Percentiles rank a stretch among this genome's conserved stretches.
Conservation (phyloP, 2,113 vertebrate species). For the Indri indri region DNA sequence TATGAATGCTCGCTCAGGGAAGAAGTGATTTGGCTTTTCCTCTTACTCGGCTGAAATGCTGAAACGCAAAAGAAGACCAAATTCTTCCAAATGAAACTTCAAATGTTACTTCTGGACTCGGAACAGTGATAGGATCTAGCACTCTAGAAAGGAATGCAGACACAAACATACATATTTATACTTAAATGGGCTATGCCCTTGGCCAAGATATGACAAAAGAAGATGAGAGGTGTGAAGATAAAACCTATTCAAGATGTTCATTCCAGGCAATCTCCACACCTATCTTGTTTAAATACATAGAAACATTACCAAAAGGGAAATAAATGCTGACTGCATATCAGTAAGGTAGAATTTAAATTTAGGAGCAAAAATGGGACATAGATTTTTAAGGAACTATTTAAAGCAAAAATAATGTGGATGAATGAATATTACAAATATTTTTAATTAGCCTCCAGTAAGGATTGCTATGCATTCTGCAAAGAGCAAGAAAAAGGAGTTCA, state of each 20-base stretch:
- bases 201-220: not conserved
- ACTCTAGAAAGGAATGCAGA: not conserved
- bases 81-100: slow-evolving; percentile 50
- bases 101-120: slow-evolving; percentile 22
- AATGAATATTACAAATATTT: not conserved
- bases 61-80: not conserved
- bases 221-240: not conserved
- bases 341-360: slow-evolving; percentile 1
- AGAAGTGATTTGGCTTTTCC: slow-evolving; percentile 55
- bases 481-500: not conserved
- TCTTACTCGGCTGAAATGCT: not conserved
- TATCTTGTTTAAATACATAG: not conserved
- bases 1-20: slow-evolving; percentile 67
- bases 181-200: not conserved
- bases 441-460: not conserved
- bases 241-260: not conserved
- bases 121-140: not conserved
- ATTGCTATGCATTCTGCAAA: not conserved
- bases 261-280: not conserved
- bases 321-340: not conserved
- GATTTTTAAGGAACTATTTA: slow-evolving; percentile 12
- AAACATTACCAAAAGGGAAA: not conserved
- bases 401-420: slow-evolving; percentile 13
- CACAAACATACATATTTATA: not conserved
- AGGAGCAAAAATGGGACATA: not conserved